These are phyloP conservation scores for Apodemia zela DNA, from an alignment of 2,888 invertebrate species.

Conservation along the genomic window DNA sequence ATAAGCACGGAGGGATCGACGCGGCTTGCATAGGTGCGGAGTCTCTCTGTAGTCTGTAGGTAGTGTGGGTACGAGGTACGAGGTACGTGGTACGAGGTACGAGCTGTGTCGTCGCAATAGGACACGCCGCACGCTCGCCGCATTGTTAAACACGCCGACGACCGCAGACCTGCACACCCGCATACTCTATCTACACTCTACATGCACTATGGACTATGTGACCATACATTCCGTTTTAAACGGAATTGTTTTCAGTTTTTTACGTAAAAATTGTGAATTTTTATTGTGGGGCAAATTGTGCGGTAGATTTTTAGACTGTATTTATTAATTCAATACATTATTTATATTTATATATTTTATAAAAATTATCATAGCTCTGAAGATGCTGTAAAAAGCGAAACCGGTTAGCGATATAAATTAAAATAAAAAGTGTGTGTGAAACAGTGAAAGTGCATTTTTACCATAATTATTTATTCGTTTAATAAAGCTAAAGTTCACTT, in stretches of 20 bases:
- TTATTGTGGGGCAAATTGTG: too few species aligned
- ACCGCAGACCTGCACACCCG: slow-evolving; percentile 38
- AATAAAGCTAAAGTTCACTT: too few species aligned
- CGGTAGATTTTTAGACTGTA: too few species aligned
- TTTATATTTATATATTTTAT: too few species aligned
- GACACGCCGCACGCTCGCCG: slow-evolving; percentile 41
- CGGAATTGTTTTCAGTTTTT: background rate
- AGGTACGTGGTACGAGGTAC: slow-evolving; percentile 1
- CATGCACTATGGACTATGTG: slow-evolving; percentile 1
- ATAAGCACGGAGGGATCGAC: slow-evolving; percentile 65
- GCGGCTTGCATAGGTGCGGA: slow-evolving; percentile 47
- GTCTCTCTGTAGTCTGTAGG: slow-evolving; percentile 22
- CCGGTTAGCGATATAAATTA: too few species aligned
- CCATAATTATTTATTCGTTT: too few species aligned
- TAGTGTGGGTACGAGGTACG: slow-evolving; percentile 12
- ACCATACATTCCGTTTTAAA: background rate
- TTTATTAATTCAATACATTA: too few species aligned
- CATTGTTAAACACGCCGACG: slow-evolving; percentile 56
- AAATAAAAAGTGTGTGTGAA: too few species aligned
- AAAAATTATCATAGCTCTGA: too few species aligned
- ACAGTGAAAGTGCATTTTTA: too few species aligned
- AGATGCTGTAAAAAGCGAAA: too few species aligned
- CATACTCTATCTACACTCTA: slow-evolving; percentile 16
- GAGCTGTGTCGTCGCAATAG: slow-evolving; percentile 17
- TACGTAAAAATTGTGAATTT: background rate